Conservation (phyloP, 2,888 invertebrate species). For the Chirona hameri region DNA sequence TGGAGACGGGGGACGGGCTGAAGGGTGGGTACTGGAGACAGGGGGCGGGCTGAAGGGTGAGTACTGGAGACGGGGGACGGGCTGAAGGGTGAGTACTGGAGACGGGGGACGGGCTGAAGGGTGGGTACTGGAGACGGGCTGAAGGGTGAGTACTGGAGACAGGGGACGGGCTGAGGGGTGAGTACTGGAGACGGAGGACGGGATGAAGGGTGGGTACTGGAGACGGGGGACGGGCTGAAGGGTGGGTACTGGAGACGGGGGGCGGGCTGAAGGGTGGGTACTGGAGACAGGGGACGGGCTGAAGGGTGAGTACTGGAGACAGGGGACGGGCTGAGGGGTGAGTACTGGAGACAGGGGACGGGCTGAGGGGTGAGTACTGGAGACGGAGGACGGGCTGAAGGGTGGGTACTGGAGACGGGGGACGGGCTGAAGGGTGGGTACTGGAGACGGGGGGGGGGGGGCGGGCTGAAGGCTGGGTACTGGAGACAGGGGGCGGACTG, state of each 20-base stretch:
- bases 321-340: too few relatives aligned
- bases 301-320: conserved; percentile 57
- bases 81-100: too few relatives aligned
- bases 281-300: conserved; percentile 93
- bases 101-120: conserved; percentile 92
- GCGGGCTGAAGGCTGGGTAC: too few relatives aligned
- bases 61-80: neutral
- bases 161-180: conserved; percentile 86
- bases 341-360: conserved; percentile 95
- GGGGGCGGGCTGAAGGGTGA: conserved; percentile 84
- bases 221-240: conserved; percentile 91
- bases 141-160: conserved; percentile 57
- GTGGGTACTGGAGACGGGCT: conserved; percentile 43
- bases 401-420: too few relatives aligned
- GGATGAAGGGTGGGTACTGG: too few relatives aligned
- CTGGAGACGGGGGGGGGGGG: too few relatives aligned
- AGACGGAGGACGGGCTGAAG: too few relatives aligned
- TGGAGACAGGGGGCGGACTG: conserved; percentile 88
- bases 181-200: neutral
- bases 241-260: conserved; percentile 48
- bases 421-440: conserved; percentile 73
- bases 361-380: conserved; percentile 64
- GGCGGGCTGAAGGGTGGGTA: too few relatives aligned
- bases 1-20: too few relatives aligned
- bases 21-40: too few relatives aligned